These are phyloP conservation scores for Phasianus colchicus DNA, from an alignment of 2,113 vertebrate species.

Conservation along the genomic window DNA sequence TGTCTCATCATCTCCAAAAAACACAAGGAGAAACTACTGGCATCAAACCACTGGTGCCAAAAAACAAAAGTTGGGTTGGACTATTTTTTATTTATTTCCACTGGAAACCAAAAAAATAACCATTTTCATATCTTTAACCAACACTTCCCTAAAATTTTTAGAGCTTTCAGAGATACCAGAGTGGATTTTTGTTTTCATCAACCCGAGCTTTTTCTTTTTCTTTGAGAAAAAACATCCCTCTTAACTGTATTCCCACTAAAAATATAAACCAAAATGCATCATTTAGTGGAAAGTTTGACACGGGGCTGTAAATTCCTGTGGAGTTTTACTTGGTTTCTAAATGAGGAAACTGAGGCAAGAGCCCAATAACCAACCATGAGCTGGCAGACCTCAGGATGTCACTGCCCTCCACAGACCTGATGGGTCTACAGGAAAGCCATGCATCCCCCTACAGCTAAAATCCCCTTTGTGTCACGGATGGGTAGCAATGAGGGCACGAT, in stretches of 20 bases:
- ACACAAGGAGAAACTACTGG: not conserved
- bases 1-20: not conserved
- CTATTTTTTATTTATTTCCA: not conserved
- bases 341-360: not conserved
- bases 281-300: slow-evolving; percentile 12
- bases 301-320: not conserved
- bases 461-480: not conserved
- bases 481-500: not conserved
- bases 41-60: not conserved
- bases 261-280: not conserved
- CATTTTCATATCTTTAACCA: not conserved
- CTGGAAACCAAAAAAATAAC: not conserved
- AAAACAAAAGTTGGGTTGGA: not conserved
- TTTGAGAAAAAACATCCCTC: not conserved
- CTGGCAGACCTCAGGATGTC: not conserved
- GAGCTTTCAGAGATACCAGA: not conserved
- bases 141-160: not conserved
- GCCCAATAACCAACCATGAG: not conserved
- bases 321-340: not conserved
- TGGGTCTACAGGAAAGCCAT: not conserved
- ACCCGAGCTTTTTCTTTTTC: not conserved
- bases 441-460: not conserved
- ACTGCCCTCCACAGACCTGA: not conserved
- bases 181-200: not conserved
- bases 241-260: not conserved